Evolutionary conservation across 2,797 vertebrate genomes (phyloP), one percentile per base, ranked within the genome.

Genomic region (Platyrinchus mystaceus): DNA sequence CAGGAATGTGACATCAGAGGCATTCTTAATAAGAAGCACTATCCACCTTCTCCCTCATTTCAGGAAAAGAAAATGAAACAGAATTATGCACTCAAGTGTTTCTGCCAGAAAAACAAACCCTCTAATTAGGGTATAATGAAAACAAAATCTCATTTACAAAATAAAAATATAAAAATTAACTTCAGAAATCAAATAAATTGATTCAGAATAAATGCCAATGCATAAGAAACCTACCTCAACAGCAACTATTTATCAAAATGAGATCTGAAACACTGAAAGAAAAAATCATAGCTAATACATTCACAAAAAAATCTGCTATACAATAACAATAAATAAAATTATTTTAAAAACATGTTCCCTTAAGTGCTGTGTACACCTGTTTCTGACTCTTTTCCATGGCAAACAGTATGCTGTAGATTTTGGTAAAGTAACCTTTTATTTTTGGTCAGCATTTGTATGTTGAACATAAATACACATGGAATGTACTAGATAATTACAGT

Each of bases 241-340:
- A 85, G 80, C 89, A 93, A 93, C 85, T 85, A 95, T 86, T 92
- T 95, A 89, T 88, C 95, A 97, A 96, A 95, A 59, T 87, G 80
- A 90, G 71, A 95, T 95, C 79, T 95, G 81, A 98, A 97, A 97
- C 74, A 92, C 78, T 93, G 77, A 97, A 96, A 96, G 50, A 86
- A 97, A 97, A 94, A 26, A 13, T 62, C 79, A 70, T 28, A 77
- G 41, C 63, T 90, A 96, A 95, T 77, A 92, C 59, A 96, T 97
- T 97, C 95, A 86, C 94, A 71, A 94, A 97, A 93, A 74, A 94
- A 84, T 23, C 37, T 83, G 90, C 90, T 96, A 94, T 92, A 95
- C 95, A 97, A 16, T 36, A 96, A 97, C 91, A 98, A 98, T 98
- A 98, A 98, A 98, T 98, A 97, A 95, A 79, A 60, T 62, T 34